A percentile compares a stretch with the other conserved stretches of the same genome.
These are phyloP conservation scores for Zaprionus camerounensis DNA, from an alignment of 1,140 invertebrate genomes.

Conservation along the genomic window DNA sequence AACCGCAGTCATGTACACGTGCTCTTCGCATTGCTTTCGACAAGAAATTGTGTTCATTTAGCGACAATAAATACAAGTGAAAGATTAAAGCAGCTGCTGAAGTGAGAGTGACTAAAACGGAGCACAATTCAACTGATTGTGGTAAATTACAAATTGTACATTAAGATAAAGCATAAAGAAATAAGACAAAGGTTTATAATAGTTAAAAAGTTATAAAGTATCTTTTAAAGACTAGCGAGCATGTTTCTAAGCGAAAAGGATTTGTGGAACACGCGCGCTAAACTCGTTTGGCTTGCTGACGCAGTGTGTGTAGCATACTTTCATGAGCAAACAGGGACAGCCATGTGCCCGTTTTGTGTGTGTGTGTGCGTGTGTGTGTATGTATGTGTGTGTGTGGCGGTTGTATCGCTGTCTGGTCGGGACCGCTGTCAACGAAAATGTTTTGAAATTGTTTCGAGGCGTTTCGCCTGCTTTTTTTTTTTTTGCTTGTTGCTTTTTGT, in stretches of 20 bases:
- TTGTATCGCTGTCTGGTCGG: slow-evolving; percentile 30
- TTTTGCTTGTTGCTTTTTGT: neutral
- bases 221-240: neutral
- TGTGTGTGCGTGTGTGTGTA: slow-evolving; percentile 27
- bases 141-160: too few relatives aligned
- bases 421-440: slow-evolving; percentile 74
- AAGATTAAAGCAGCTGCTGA: neutral
- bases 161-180: too few relatives aligned
- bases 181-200: neutral
- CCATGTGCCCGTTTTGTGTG: slow-evolving; percentile 11
- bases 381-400: slow-evolving; percentile 32
- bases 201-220: too few relatives aligned
- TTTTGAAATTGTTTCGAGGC: slow-evolving; percentile 75
- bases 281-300: slow-evolving; percentile 32
- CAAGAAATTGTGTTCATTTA: neutral
- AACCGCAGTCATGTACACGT: neutral
- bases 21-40: neutral
- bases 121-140: too few relatives aligned
- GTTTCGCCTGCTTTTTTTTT: slow-evolving; percentile 14
- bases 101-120: neutral
- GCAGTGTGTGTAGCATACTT: slow-evolving; percentile 64
- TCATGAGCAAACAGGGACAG: slow-evolving; percentile 64
- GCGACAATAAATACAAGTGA: neutral
- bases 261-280: slow-evolving; percentile 27
- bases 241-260: neutral